phyloP scores from a whole-genome alignment of 53 echinoderm and acorn worm species.

The Apostichopus leukothele region DNA sequence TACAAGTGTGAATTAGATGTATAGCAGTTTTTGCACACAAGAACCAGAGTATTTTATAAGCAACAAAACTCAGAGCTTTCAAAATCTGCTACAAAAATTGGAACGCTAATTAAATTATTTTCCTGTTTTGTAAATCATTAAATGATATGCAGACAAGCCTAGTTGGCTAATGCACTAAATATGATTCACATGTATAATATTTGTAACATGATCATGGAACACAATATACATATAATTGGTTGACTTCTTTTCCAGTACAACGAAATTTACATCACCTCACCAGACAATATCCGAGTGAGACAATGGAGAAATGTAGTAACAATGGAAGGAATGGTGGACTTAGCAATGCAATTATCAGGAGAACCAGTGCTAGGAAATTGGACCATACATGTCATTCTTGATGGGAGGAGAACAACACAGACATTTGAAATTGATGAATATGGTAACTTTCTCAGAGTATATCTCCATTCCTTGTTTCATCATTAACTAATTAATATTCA shows the following conservation, averaged over 20 bases:
- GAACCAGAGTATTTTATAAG: too few relatives aligned
- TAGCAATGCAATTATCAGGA: slow-evolving; percentile 68
- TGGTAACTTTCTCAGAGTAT: slow-evolving; percentile 58
- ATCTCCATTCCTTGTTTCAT: neutral
- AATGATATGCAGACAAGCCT: too few relatives aligned
- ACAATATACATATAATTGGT: neutral
- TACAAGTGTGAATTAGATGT: too few relatives aligned
- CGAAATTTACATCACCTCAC: slow-evolving; percentile 83
- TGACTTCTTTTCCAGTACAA: slow-evolving; percentile 45
- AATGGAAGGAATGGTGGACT: slow-evolving; percentile 73
- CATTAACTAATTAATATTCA: neutral
- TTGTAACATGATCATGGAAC: too few relatives aligned
- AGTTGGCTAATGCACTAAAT: too few relatives aligned
- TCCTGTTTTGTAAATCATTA: too few relatives aligned
- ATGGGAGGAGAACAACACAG: slow-evolving; percentile 51
- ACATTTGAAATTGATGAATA: slow-evolving; percentile 90
- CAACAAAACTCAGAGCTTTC: too few relatives aligned
- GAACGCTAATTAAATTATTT: too few relatives aligned
- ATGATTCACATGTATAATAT: too few relatives aligned
- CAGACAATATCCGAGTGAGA: slow-evolving; percentile 64
- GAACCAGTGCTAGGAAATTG: slow-evolving; percentile 82
- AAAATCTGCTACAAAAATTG: too few relatives aligned
- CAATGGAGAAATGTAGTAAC: slow-evolving; percentile 79
- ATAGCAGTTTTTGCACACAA: too few relatives aligned
- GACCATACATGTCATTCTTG: slow-evolving; percentile 65